These are phyloP conservation scores for Rhombomys opimus DNA, from an alignment of 2,113 vertebrate genomes.

Conservation along the genomic window DNA sequence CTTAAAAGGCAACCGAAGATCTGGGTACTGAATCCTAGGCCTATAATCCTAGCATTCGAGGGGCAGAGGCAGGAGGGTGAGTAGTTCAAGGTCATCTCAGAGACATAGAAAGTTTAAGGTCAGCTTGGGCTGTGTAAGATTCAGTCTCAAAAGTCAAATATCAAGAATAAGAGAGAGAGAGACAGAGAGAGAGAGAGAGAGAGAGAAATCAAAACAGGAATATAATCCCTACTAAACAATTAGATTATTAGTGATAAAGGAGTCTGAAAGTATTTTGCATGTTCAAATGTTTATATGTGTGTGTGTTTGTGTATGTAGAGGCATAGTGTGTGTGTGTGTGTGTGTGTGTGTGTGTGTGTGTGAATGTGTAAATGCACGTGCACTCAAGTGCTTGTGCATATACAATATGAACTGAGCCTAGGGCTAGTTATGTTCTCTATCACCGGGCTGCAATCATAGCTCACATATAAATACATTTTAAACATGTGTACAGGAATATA, in stretches of 20 bases:
- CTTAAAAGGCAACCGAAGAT: conserved; percentile 7
- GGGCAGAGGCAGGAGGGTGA: background rate
- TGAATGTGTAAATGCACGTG: background rate
- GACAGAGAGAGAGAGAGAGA: background rate
- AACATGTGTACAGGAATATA: background rate
- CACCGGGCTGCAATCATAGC: background rate
- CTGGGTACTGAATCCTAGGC: background rate
- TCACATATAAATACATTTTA: background rate
- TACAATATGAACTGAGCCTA: background rate
- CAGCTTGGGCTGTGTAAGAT: background rate
- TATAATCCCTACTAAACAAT: background rate
- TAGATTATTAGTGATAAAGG: background rate
- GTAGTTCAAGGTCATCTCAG: background rate
- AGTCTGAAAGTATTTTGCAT: background rate
- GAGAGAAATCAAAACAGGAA: background rate
- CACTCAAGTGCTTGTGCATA: background rate
- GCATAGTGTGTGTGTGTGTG: background rate
- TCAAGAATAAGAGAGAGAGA: background rate
- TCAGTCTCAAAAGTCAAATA: background rate
- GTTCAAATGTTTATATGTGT: background rate
- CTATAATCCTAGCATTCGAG: background rate
- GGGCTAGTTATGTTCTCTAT: background rate
- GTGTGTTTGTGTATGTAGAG: background rate
- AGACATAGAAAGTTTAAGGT: background rate
- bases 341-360: background rate